A percentile compares a stretch with the other conserved stretches of the same genome.
Conservation (phyloP, 2,888 invertebrate species). For the Ectropis crepuscularia region DNA sequence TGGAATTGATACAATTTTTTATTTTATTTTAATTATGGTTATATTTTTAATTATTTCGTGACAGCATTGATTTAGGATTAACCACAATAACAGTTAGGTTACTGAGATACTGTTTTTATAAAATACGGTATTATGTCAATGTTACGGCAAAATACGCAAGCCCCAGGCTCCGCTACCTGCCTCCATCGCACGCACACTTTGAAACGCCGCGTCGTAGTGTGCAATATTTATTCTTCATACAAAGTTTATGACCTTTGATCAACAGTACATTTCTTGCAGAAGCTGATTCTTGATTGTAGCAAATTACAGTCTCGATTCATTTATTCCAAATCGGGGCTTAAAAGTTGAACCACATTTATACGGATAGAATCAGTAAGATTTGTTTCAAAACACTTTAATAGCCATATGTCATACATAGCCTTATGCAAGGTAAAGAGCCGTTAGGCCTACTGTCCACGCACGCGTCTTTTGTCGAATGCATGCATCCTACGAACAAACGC, state of each 20-base stretch:
- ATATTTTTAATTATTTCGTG: too few relatives aligned
- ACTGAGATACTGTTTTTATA: not conserved
- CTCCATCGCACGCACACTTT: slow-evolving; percentile 49
- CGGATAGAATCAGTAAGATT: too few relatives aligned
- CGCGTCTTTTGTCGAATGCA: too few relatives aligned
- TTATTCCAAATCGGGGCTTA: not conserved
- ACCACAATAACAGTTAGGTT: not conserved
- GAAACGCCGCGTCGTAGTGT: slow-evolving; percentile 47
- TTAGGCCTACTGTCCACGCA: too few relatives aligned
- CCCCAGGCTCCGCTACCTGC: slow-evolving; percentile 55
- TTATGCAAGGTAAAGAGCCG: too few relatives aligned
- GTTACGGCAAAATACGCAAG: slow-evolving; percentile 42
- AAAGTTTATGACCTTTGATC: slow-evolving; percentile 1
- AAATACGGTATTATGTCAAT: slow-evolving; percentile 19
- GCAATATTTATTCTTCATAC: slow-evolving; percentile 38
- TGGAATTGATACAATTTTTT: too few relatives aligned
- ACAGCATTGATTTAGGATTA: not conserved
- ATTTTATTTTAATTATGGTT: too few relatives aligned
- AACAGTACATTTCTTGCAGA: slow-evolving; percentile 4
- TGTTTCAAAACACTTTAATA: too few relatives aligned
- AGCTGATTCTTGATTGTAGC: not conserved
- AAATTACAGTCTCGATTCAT: slow-evolving; percentile 1
- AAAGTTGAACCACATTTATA: too few relatives aligned
- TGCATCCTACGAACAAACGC: too few relatives aligned
- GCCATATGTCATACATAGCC: too few relatives aligned